These are phyloP conservation scores for Dryobotodes eremita DNA, from an alignment of 2,888 invertebrate genomes.

Conservation along the genomic window DNA sequence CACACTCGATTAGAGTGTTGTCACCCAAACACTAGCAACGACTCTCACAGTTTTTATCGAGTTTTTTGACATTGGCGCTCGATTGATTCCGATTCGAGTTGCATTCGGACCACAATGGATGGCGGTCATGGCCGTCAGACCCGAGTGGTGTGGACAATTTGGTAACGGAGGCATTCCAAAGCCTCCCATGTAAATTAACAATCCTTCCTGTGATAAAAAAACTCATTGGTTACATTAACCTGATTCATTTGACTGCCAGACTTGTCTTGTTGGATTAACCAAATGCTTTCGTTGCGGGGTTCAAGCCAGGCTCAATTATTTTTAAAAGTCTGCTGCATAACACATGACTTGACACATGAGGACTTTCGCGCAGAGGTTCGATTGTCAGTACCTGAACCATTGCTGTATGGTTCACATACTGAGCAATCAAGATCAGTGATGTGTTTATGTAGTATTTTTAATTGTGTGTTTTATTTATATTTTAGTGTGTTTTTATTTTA, in stretches of 20 bases:
- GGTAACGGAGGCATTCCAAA: slow-evolving; percentile 63
- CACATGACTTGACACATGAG: too few relatives aligned
- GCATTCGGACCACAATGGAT: slow-evolving; percentile 80
- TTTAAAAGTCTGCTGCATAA: background rate
- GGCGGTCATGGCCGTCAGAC: slow-evolving; percentile 82
- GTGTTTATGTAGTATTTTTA: too few relatives aligned
- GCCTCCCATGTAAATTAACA: slow-evolving; percentile 77
- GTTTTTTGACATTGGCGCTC: slow-evolving; percentile 82
- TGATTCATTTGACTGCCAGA: slow-evolving; percentile 67
- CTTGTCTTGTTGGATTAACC: slow-evolving; percentile 58
- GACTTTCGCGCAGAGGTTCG: too few relatives aligned
- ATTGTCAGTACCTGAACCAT: too few relatives aligned
- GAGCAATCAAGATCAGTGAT: too few relatives aligned
- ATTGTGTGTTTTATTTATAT: too few relatives aligned
- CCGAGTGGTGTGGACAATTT: slow-evolving; percentile 79
- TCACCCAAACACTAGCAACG: slow-evolving; percentile 80
- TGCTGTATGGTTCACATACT: too few relatives aligned
- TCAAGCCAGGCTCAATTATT: slow-evolving; percentile 9
- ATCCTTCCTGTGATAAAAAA: slow-evolving; percentile 71
- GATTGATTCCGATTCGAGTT: slow-evolving; percentile 83
- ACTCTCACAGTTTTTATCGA: slow-evolving; percentile 83
- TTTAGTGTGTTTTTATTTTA: too few relatives aligned
- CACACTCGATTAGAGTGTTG: slow-evolving; percentile 78
- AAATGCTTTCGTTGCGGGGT: background rate
- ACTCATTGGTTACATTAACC: slow-evolving; percentile 65